phyloP scores from a whole-genome alignment of 2,113 vertebrate genomes.

The Falcunculus frontatus region DNA sequence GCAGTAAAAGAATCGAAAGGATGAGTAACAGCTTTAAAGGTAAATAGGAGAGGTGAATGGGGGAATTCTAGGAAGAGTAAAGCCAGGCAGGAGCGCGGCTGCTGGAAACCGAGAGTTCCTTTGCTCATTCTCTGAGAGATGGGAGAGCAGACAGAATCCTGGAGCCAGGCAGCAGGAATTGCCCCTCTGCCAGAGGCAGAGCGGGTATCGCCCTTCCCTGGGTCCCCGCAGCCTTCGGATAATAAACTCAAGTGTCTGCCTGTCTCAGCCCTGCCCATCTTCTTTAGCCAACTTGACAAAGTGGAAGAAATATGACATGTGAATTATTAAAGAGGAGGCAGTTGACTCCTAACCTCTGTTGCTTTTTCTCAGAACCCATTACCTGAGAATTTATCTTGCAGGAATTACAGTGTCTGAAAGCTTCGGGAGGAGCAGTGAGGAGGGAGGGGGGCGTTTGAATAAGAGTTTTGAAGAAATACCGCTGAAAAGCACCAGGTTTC shows the following conservation, averaged over 20 bases:
- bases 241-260: conserved; percentile 59
- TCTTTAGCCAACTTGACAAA: conserved; percentile 73
- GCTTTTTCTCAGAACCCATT: conserved; percentile 71
- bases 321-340: conserved; percentile 78
- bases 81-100: neutral
- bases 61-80: neutral
- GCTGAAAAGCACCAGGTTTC: conserved; percentile 36
- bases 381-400: conserved; percentile 73
- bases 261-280: conserved; percentile 62
- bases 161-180: neutral
- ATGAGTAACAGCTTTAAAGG: neutral
- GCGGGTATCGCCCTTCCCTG: neutral
- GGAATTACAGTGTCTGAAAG: conserved; percentile 56
- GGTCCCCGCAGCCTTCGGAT: neutral
- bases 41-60: neutral
- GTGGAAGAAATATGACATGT: conserved; percentile 74
- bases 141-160: neutral
- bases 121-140: neutral
- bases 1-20: neutral
- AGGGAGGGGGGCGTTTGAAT: neutral
- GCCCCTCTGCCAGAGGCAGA: neutral
- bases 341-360: conserved; percentile 75
- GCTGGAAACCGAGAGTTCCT: neutral
- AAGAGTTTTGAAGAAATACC: conserved; percentile 45
- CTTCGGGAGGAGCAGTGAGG: neutral